Evolutionary conservation across 1,140 invertebrate genomes (phyloP).

Genomic region (Papilio polyxenes): DNA sequence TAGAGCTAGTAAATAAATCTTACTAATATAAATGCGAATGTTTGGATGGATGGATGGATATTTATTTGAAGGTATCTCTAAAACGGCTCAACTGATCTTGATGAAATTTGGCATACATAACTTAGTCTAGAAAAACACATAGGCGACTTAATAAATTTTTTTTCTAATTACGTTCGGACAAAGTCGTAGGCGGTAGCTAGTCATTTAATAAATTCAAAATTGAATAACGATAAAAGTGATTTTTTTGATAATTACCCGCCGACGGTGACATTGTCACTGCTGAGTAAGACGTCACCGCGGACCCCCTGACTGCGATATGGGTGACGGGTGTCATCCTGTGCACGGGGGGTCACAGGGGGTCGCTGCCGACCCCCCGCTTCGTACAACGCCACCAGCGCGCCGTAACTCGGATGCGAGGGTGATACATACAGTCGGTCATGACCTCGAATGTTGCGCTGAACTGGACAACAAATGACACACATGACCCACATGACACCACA

Average conservation of each 20-base stretch:
- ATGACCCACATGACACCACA: neutral
- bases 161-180: neutral
- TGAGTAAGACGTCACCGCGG: slow-evolving; percentile 86
- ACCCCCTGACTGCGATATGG: slow-evolving; percentile 85
- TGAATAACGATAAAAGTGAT: too few relatives aligned
- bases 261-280: slow-evolving; percentile 84
- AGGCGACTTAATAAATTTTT: too few relatives aligned
- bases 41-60: too few relatives aligned
- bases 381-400: slow-evolving; percentile 87
- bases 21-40: too few relatives aligned
- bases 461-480: slow-evolving; percentile 41
- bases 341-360: slow-evolving; percentile 45
- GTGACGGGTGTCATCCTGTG: slow-evolving; percentile 56
- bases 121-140: too few relatives aligned
- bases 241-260: slow-evolving; percentile 79
- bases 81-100: too few relatives aligned
- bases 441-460: slow-evolving; percentile 85
- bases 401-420: slow-evolving; percentile 84
- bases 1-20: too few relatives aligned
- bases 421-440: slow-evolving; percentile 91
- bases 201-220: too few relatives aligned
- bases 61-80: too few relatives aligned
- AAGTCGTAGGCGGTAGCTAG: too few relatives aligned
- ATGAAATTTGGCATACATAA: too few relatives aligned
- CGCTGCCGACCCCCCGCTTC: slow-evolving; percentile 54